Evolutionary conservation across 2,113 vertebrate genomes (phyloP), one percentile per base, ranked within the genome.

Genomic region (Vidua chalybeata): DNA sequence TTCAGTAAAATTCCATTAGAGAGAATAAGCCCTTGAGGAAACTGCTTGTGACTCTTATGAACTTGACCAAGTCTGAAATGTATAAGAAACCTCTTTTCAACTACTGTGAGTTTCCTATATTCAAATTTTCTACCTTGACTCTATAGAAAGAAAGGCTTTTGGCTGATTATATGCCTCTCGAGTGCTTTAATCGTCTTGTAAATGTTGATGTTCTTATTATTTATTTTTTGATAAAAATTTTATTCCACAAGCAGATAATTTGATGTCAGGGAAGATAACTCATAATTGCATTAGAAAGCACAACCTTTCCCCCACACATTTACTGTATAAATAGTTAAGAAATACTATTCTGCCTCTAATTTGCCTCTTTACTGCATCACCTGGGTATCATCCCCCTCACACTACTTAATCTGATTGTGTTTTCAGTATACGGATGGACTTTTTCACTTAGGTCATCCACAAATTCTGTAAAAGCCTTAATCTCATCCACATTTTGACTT

Each of bases 1-100:
- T 97, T 95, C 94, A 93, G 86, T 54, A 95, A 97, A 94, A 97
- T 93, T 96, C 91, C 76, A 95, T 93, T 96, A 96, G 63, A 91
- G 77, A 84, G 90, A 85, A 88, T 83, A 96, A 92, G 87, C 94
- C 90, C 97, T 96, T 95, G 93, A 97, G 91, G 91, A 96, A 93
- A 92, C 77, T 89, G 66, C 21, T 82, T 5, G 14, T 88, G 87
- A 95, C 90, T 95, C 96, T 91, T 77, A 95, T 54, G 93, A 97
- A 95, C 96, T 96, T 94, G 69, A 79, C 61, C 88, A 75, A 85
- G 76, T 81, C 54, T 77, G 87, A 91, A 91, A 54, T 73, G 11
- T 67, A 2, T 76, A 41, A 61, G 82, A 88, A 93, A 90, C 54
- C 26, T 77, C 45, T 80, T 87, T 95, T 84, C 31, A 85, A n/a